Conservation (phyloP, 2,113 vertebrate species). For the Pyxicephalus adspersus region DNA sequence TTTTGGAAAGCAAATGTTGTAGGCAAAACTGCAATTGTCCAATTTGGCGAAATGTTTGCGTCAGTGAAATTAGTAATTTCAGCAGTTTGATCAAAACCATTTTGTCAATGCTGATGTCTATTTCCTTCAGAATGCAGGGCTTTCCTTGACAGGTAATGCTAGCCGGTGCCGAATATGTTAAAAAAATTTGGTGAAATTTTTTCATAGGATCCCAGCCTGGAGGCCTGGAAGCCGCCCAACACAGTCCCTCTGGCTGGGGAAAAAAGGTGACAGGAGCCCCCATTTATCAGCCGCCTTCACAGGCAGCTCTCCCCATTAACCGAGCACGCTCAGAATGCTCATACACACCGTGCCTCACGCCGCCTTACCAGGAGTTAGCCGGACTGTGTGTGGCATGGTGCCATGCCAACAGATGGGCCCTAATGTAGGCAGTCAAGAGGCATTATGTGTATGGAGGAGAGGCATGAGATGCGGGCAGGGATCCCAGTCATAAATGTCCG, state of each 20-base stretch:
- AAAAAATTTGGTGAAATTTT: constrained; percentile 1
- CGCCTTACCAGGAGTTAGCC: constrained; percentile 31
- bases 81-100: too few species aligned
- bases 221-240: neutral
- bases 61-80: too few species aligned
- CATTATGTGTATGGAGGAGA: constrained; percentile 51
- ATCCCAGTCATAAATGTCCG: constrained; percentile 48
- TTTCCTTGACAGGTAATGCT: neutral
- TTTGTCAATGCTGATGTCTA: neutral
- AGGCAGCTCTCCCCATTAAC: constrained; percentile 17
- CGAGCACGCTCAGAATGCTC: neutral
- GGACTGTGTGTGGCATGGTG: constrained; percentile 36
- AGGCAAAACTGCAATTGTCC: too few species aligned
- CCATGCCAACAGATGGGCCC: constrained; percentile 51
- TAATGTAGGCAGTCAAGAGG: constrained; percentile 55
- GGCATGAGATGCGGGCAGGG: constrained; percentile 48
- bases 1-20: too few species aligned
- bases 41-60: too few species aligned
- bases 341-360: neutral
- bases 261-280: neutral
- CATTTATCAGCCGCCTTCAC: constrained; percentile 11
- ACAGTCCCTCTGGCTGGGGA: neutral
- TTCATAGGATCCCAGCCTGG: neutral
- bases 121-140: neutral
- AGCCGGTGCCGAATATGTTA: constrained; percentile 6